Percentiles rank a stretch among this genome's conserved stretches.
Evolutionary conservation across 2,888 invertebrate species (phyloP).

Genomic region (Saturnia pavonia): DNA sequence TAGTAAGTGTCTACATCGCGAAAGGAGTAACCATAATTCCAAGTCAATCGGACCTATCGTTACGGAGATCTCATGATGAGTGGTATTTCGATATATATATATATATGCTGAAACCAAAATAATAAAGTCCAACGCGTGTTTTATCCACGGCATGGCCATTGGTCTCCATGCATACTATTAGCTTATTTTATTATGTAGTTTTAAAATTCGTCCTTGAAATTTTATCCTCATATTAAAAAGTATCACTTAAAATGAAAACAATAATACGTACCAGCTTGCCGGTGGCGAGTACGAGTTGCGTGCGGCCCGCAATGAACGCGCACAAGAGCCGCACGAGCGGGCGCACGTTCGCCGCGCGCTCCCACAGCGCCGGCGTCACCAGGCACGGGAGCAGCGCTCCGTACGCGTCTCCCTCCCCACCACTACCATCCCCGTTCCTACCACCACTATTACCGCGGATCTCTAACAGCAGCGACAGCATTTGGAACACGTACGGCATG

Average conservation of each 20-base stretch:
- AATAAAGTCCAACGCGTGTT: too few relatives aligned
- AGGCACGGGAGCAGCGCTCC: conserved; percentile 94
- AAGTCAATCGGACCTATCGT: too few relatives aligned
- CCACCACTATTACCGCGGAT: conserved; percentile 76
- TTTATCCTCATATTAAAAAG: too few relatives aligned
- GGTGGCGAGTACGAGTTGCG: conserved; percentile 65
- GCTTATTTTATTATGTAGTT: too few relatives aligned
- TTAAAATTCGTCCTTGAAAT: too few relatives aligned
- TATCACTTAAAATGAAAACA: neutral
- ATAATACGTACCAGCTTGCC: conserved; percentile 85
- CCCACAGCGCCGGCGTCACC: conserved; percentile 95
- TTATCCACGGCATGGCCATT: too few relatives aligned
- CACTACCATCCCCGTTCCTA: conserved; percentile 49
- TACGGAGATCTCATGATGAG: too few relatives aligned
- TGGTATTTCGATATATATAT: too few relatives aligned
- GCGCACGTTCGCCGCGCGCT: conserved; percentile 95
- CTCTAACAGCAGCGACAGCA: conserved; percentile 95
- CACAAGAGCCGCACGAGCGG: conserved; percentile 95
- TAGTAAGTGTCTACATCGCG: too few relatives aligned
- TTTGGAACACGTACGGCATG: conserved; percentile 99
- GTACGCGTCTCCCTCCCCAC: conserved; percentile 88
- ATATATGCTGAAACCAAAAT: too few relatives aligned
- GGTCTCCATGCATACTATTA: too few relatives aligned
- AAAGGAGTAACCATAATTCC: too few relatives aligned
- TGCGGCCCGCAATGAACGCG: conserved; percentile 86